Evolutionary conservation across 2,888 invertebrate species (phyloP), one percentile per base, ranked within the genome.

Genomic region (Imbricaverruca yamaguchii): DNA sequence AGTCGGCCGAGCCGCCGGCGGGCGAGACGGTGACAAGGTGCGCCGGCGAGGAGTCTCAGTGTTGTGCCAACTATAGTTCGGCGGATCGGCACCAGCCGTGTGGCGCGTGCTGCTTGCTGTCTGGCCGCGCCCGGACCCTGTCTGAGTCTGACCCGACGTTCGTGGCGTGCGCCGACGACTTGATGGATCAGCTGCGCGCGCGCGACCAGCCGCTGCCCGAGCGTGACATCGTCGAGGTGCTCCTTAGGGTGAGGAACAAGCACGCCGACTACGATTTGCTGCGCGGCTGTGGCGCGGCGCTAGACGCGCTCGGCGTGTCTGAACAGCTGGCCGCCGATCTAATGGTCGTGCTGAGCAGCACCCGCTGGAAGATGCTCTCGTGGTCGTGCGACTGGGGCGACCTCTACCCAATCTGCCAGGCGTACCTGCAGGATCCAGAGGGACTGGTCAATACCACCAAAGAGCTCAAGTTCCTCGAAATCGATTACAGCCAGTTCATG

Each of bases 381-480:
- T 93, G 93, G 93, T 90, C 91, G 81, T 88, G 92, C 18, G 89
- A 89, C 63, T 91, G 91, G 91, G 86, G 86, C 77, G 89, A 91
- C 83, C 86, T 91, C 81, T 89, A 89, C 81, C 85, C 86, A n/a
- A 86, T 90, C n/a, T 91, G 91, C 86, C 88, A 89, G 82, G 87
- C 89, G 84, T 91, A 91, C 85, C 85, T 91, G 63, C 80, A 83
- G 18, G 84, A 85, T 82, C 81, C 83, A 13, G 88, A 90, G 82
- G 84, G 84, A 25, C 84, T 85, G 80, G 83, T 91, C 74, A 91
- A 91, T 77, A 88, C 91, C 25, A 91, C 91, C 69, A 92, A 91
- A 0, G 93, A 93, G 86, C 88, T 93, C n/a, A 92, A 92, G 85
- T 93, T 91, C 86, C 88, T 93, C 4, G 83, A 93, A 85, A 90